A percentile compares a stretch with the other conserved stretches of the same genome.
phyloP scores from a whole-genome alignment of 2,888 invertebrate species.

The Dryomyza anilis region DNA sequence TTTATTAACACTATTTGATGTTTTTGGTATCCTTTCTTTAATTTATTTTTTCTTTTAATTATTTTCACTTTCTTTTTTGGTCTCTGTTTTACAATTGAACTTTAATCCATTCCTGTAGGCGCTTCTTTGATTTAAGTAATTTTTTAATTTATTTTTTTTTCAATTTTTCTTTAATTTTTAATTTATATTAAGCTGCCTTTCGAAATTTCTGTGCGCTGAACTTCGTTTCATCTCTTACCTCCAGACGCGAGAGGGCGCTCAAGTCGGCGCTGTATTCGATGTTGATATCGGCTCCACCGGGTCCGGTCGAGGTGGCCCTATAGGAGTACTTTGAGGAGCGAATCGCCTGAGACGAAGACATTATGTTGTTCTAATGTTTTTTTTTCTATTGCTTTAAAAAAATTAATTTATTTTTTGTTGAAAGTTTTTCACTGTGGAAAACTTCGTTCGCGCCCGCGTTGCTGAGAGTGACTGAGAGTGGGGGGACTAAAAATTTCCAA shows the following conservation, averaged over 20 bases:
- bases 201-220: not conserved
- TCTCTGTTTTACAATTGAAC: slow-evolving; percentile 3
- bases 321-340: slow-evolving; percentile 92
- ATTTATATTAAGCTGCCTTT: not conserved
- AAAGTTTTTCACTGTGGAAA: slow-evolving; percentile 34
- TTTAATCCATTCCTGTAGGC: not conserved
- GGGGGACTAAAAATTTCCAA: slow-evolving; percentile 25
- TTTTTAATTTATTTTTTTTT: slow-evolving; percentile 9
- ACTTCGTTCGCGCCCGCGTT: slow-evolving; percentile 41
- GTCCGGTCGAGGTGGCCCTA: slow-evolving; percentile 84
- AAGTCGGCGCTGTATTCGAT: slow-evolving; percentile 94
- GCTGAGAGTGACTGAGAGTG: slow-evolving; percentile 25
- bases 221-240: slow-evolving; percentile 70
- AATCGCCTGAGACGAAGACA: slow-evolving; percentile 77
- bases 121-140: slow-evolving; percentile 3
- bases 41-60: slow-evolving; percentile 5
- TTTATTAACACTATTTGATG: too few relatives aligned
- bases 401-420: slow-evolving; percentile 13
- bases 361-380: slow-evolving; percentile 63
- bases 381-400: slow-evolving; percentile 10
- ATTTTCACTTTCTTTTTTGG: slow-evolving; percentile 1
- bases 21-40: slow-evolving; percentile 20
- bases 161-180: not conserved
- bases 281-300: slow-evolving; percentile 86
- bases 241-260: slow-evolving; percentile 92